Base-by-base conservation (phyloP, 2,797 vertebrate genomes). In the Tarsius wallacei region DNA sequence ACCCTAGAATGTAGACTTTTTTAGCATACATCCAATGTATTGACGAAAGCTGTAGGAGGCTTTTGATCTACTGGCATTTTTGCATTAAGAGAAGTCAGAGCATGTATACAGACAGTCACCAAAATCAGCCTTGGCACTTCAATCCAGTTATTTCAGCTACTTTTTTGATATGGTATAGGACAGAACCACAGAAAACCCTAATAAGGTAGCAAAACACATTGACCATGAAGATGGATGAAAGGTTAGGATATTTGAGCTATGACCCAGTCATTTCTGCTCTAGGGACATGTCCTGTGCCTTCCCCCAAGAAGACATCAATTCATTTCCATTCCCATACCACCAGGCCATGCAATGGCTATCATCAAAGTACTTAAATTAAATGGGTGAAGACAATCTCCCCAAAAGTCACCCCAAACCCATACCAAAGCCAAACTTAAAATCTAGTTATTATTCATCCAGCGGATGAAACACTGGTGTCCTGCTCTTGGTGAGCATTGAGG, bases 1-100 rank as follows among this genome's bases (percentile, higher is more conserved):
- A 15, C 47, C 28, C 51, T 80, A 93, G 95, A 97, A 94, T 63
- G 83, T 14, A 19, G 2, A 17, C 70, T n/a, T 68, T 66, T 68
- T 88, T n/a, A 88, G 68, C n/a, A 19, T 55, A 4, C 5, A 49
- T 14, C 73, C 66, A 47, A 17, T 49, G 13, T 61, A 74, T 21
- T 71, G 49, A 57, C 19, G 7, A 87, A 53, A 61, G 57, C 31
- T 11, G 2, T 1, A 70, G 57, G 84, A 42, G 11, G 13, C 31
- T 97, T 84, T 61, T 64, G 66, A 89, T 78, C 78, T 89, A 17
- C 4, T 42, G 5, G 47, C 33, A 78, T 28, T 64, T 95, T 68
- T 93, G 64, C 33, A 81, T 85, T 93, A 66, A 82, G 28, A 95
- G 3, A 10, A 96, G 17, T 76, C 64, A 88, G 53, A 91, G 71